Evolutionary conservation across 2,888 invertebrate genomes (phyloP).

Genomic region (Ophraella communa): DNA sequence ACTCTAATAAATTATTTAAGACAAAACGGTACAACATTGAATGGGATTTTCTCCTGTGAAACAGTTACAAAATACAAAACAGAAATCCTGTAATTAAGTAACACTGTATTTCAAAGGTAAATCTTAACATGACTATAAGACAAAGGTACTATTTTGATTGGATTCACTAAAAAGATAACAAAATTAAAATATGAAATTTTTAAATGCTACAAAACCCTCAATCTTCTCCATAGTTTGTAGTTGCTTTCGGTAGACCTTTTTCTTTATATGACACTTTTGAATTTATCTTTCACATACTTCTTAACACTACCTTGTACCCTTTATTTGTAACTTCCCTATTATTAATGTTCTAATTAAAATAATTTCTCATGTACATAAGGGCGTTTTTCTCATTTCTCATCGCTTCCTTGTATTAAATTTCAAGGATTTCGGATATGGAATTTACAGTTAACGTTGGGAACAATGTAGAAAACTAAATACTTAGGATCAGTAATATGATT

Average conservation of each 20-base stretch:
- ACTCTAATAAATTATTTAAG: too few species aligned
- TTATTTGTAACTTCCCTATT: slow-evolving; percentile 7
- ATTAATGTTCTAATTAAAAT: slow-evolving; percentile 21
- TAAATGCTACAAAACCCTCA: too few species aligned
- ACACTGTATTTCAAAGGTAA: too few species aligned
- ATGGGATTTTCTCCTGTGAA: too few species aligned
- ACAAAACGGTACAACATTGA: too few species aligned
- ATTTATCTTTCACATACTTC: slow-evolving; percentile 11
- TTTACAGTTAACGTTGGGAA: not conserved
- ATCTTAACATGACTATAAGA: too few species aligned
- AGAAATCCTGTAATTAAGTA: too few species aligned
- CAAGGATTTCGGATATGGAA: not conserved
- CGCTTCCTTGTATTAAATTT: not conserved
- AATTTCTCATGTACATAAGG: slow-evolving; percentile 13
- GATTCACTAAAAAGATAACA: too few species aligned
- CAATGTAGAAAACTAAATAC: not conserved
- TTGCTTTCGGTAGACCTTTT: slow-evolving; percentile 14
- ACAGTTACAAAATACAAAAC: too few species aligned
- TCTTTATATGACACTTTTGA: slow-evolving; percentile 17
- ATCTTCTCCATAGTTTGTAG: not conserved
- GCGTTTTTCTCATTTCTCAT: not conserved
- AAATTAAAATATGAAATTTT: too few species aligned
- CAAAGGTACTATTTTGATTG: too few species aligned
- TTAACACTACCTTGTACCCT: slow-evolving; percentile 12
- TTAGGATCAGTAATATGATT: not conserved